A percentile compares a stretch with the other conserved stretches of the same genome.
These are phyloP conservation scores for Parambassis ranga DNA, from an alignment of 2,797 vertebrate genomes.

Conservation along the genomic window DNA sequence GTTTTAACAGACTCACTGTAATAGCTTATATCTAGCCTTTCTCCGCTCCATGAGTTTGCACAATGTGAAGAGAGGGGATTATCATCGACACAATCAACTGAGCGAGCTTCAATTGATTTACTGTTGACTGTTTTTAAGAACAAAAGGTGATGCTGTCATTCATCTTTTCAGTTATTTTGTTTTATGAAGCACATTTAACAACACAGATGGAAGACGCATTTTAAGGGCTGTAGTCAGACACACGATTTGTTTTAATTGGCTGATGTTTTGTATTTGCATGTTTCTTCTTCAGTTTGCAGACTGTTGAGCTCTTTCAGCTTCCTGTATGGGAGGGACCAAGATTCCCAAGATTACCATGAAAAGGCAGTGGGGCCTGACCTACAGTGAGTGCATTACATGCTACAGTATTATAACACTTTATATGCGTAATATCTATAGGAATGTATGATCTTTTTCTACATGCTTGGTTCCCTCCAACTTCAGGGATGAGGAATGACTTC, in stretches of 20 bases:
- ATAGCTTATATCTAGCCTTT: background rate
- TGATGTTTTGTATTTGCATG: too few species aligned
- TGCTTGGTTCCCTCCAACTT: background rate
- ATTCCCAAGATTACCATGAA: too few species aligned
- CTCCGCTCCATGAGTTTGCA: background rate
- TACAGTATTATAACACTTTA: too few species aligned
- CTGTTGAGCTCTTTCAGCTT: too few species aligned
- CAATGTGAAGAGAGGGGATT: background rate
- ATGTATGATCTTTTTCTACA: background rate
- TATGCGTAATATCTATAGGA: background rate
- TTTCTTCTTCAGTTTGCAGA: too few species aligned
- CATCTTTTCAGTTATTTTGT: background rate
- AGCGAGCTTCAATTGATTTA: background rate
- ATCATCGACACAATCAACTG: background rate
- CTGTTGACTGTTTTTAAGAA: background rate
- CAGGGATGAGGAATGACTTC: background rate
- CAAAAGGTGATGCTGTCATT: background rate
- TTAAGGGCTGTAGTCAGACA: too few species aligned
- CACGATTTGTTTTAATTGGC: too few species aligned
- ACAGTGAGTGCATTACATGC: too few species aligned
- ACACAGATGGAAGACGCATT: background rate
- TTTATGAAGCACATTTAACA: background rate
- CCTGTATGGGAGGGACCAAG: too few species aligned
- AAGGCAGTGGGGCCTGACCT: too few species aligned
- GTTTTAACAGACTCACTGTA: conserved; percentile 8